These are phyloP conservation scores for Plebejus argus DNA, from an alignment of 2,888 invertebrate genomes.

Conservation along the genomic window DNA sequence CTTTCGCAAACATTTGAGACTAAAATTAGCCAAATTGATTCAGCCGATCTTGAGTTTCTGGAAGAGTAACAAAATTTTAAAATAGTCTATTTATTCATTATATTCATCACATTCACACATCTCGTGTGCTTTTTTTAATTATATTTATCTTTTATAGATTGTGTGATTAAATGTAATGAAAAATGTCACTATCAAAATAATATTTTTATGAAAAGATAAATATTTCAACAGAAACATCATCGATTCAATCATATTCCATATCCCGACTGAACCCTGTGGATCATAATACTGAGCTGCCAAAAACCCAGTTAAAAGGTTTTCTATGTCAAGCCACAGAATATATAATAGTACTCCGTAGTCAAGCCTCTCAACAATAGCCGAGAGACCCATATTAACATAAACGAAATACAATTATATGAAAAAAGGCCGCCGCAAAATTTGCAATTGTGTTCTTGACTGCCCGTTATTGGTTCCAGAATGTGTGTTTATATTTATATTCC, in stretches of 20 bases:
- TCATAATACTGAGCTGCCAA: neutral
- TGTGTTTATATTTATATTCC: slow-evolving; percentile 1
- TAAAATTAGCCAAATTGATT: too few relatives aligned
- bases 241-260: neutral
- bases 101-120: too few relatives aligned
- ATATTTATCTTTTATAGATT: too few relatives aligned
- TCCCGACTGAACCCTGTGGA: neutral
- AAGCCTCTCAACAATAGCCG: neutral
- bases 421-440: neutral
- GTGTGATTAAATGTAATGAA: too few relatives aligned
- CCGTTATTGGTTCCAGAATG: neutral
- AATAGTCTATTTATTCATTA: too few relatives aligned
- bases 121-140: too few relatives aligned
- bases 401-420: slow-evolving; percentile 14
- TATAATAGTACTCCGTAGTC: too few relatives aligned
- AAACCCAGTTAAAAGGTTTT: slow-evolving; percentile 21
- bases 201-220: neutral
- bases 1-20: too few relatives aligned
- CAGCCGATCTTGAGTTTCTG: too few relatives aligned
- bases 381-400: slow-evolving; percentile 23
- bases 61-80: too few relatives aligned
- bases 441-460: neutral
- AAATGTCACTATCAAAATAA: too few relatives aligned
- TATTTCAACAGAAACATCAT: neutral
- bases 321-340: slow-evolving; percentile 24